These are phyloP conservation scores for Cichladusa arquata DNA, from an alignment of 2,113 vertebrate genomes.

Conservation along the genomic window DNA sequence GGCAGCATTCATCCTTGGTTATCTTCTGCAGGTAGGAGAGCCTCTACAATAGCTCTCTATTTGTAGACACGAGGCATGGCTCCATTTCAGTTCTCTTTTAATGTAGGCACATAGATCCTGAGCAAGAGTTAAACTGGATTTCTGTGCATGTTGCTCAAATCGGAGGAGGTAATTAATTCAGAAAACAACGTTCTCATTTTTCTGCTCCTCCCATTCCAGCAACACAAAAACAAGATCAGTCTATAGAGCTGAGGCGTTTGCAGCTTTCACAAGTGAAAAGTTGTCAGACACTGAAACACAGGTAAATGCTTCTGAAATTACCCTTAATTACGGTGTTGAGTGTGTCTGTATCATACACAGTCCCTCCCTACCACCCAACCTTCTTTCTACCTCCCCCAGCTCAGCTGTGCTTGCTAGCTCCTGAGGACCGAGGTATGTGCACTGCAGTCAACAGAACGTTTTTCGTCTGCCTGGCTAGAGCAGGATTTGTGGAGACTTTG, in stretches of 20 bases:
- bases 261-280: conserved; percentile 25
- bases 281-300: conserved; percentile 51
- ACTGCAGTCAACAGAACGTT: neutral
- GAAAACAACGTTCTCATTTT: conserved; percentile 1
- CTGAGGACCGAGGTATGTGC: neutral
- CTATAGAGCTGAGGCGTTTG: neutral
- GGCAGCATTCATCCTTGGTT: neutral
- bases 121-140: conserved; percentile 31
- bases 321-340: conserved; percentile 45
- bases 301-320: conserved; percentile 56
- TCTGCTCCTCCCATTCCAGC: conserved; percentile 15
- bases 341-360: conserved; percentile 4
- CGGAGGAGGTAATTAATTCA: conserved; percentile 32
- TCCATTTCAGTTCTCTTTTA: neutral
- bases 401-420: conserved; percentile 9
- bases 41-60: neutral
- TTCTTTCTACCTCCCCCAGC: conserved; percentile 27
- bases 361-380: conserved; percentile 43
- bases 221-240: conserved; percentile 4
- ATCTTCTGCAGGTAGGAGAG: neutral
- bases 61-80: neutral
- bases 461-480: neutral
- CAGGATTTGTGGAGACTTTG: neutral
- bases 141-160: neutral
- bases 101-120: neutral